Base-by-base conservation (phyloP, 2,113 vertebrate species). In the Xiphophorus couchianus region DNA sequence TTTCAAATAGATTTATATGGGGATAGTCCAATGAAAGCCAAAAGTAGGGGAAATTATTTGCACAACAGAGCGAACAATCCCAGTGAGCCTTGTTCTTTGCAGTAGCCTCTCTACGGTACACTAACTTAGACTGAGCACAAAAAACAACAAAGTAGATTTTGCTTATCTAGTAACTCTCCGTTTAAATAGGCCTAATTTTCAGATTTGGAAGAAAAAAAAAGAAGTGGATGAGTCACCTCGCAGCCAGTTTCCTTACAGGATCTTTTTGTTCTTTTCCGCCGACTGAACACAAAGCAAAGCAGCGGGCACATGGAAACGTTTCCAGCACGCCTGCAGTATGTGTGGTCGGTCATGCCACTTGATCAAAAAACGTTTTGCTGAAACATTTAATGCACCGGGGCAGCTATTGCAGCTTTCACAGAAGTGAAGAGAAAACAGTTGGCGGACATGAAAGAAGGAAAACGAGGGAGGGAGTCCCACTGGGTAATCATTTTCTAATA, bases 301-400 rank as follows among this genome's bases (percentile, higher is more conserved):
- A 74, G 81, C 78, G 31, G 86, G 86, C 91, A 84, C 83, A 91
- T 91, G 92, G 92, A 90, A 93, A 83, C 86, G 67, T 88, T 93
- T 93, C 90, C 81, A 81, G 69, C 77, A 35, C n/a, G 84, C 78
- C 91, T 80, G 86, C 64, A 71, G 84, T 51, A 42, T 13, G 74
- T 80, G 78, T 71, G 85, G 84, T 82, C 33, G 80, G 71, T 80
- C 77, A 81, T 78, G 67, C 73, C 82, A 82, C 88, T 86, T 91
- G 92, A 93, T 93, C 91, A 93, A 91, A 93, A 22, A 31, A 37
- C 2, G 35, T 37, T 28, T 77, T n/a, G 28, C 87, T 81, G 66
- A 83, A 85, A 66, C 81, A 58, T 73, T 69, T 85, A 80, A 73
- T 85, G 81, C 58, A 69, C 71, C 25, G 58, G 69, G 75, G 71